Evolutionary conservation across 2,113 vertebrate species (phyloP).

Genomic region (Salminus brasiliensis): DNA sequence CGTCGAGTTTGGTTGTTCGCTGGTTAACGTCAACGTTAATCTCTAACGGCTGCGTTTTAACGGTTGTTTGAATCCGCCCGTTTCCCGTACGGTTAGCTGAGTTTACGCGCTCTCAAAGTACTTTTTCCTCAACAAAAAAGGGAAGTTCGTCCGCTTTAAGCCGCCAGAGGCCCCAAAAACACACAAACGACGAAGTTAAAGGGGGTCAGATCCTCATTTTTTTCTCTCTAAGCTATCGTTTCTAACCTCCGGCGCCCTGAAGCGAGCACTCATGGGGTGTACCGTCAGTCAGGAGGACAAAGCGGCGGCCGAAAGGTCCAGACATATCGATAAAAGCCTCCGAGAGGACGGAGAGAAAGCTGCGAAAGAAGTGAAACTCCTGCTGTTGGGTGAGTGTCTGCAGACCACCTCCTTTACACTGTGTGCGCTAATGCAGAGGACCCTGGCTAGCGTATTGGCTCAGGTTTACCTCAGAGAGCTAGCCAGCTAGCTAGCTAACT

Average conservation of each 20-base stretch:
- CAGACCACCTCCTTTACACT: neutral
- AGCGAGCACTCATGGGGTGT: constrained; percentile 88
- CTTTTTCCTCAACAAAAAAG: constrained; percentile 46
- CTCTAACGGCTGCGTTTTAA: no score
- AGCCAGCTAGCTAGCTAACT: no score
- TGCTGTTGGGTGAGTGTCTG: constrained; percentile 84
- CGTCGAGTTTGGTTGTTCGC: neutral
- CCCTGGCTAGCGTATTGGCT: no score
- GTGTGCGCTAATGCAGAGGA: no score
- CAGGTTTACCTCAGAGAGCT: no score
- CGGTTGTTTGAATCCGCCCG: neutral
- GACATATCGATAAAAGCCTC: constrained; percentile 93
- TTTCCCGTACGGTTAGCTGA: neutral
- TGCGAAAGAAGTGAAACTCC: constrained; percentile 92
- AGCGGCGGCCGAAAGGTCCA: constrained; percentile 90
- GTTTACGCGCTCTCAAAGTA: neutral
- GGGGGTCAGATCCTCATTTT: constrained; percentile 21
- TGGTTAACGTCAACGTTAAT: no score
- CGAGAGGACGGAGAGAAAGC: constrained; percentile 94
- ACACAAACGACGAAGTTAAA: constrained; percentile 14
- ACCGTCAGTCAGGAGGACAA: constrained; percentile 95
- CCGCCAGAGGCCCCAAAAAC: constrained; percentile 23
- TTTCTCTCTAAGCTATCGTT: constrained; percentile 9
- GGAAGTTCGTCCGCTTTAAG: constrained; percentile 64
- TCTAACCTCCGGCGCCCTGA: constrained; percentile 74